Conservation (phyloP, 2,888 invertebrate species). For the Mactromeris polynyma region DNA sequence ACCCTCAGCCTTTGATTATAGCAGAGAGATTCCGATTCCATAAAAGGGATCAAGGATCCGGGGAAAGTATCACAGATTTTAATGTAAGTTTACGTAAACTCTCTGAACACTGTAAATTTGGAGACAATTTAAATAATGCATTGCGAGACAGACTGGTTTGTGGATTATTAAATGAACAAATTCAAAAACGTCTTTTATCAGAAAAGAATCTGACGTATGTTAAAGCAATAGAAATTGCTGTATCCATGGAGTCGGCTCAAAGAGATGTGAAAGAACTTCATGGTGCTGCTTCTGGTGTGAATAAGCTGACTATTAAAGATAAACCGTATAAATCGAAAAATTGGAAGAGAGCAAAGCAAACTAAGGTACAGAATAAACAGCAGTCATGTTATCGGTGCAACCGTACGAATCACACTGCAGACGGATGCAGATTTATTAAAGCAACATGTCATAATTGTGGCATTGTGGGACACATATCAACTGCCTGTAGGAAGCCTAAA, state of each 20-base stretch:
- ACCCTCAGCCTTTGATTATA: constrained; percentile 59
- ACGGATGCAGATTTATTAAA: not conserved
- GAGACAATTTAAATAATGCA: constrained; percentile 50
- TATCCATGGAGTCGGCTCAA: constrained; percentile 54
- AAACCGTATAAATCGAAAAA: no score
- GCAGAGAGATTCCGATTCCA: constrained; percentile 65
- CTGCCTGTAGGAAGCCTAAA: not conserved
- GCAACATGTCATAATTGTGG: not conserved
- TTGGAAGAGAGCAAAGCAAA: not conserved
- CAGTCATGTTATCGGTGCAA: not conserved
- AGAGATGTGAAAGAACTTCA: constrained; percentile 55
- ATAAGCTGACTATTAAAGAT: not conserved
- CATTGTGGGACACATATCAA: not conserved
- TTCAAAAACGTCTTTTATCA: constrained; percentile 45
- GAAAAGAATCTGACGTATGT: constrained; percentile 53
- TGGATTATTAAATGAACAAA: constrained; percentile 43
- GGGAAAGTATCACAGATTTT: constrained; percentile 54
- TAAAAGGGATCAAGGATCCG: constrained; percentile 57
- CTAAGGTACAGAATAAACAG: not conserved
- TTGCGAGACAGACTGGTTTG: constrained; percentile 67
- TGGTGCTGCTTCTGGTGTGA: not conserved
- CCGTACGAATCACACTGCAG: not conserved
- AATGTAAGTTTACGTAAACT: constrained; percentile 60
- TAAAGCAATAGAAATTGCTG: constrained; percentile 53
- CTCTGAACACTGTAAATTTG: constrained; percentile 62